These are phyloP conservation scores for Gobio gobio DNA, from an alignment of 2,113 vertebrate genomes.

Conservation along the genomic window DNA sequence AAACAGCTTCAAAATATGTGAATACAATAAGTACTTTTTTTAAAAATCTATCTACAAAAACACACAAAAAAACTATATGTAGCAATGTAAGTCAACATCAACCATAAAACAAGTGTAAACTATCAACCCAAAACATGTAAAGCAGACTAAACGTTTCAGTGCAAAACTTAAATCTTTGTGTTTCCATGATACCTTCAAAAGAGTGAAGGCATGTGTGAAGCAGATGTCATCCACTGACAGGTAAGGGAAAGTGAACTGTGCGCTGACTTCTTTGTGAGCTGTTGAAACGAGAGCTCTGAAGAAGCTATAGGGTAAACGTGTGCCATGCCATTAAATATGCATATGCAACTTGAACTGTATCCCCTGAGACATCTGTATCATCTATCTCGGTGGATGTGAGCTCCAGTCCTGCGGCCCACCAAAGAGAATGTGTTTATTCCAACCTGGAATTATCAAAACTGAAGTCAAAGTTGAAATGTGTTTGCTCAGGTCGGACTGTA, in stretches of 20 bases:
- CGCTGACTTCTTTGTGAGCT: not conserved
- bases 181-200: not conserved
- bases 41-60: not conserved
- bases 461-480: not conserved
- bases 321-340: conserved; percentile 29
- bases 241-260: conserved; percentile 18
- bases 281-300: conserved; percentile 7
- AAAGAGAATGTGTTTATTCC: not conserved
- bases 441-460: not conserved
- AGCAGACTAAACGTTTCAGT: not conserved
- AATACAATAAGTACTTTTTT: not conserved
- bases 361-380: conserved; percentile 30
- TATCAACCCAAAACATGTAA: not conserved
- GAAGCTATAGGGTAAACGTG: conserved; percentile 10
- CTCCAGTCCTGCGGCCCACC: conserved; percentile 5
- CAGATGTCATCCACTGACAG: conserved; percentile 13
- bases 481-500: not conserved
- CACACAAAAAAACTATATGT: not conserved
- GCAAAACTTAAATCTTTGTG: conserved; percentile 4
- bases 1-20: not conserved
- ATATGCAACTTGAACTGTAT: conserved; percentile 37
- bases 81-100: not conserved
- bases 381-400: not conserved
- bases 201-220: not conserved
- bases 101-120: not conserved